Evolutionary conservation across 2,113 vertebrate genomes (phyloP).

Genomic region (Halichoeres trimaculatus): DNA sequence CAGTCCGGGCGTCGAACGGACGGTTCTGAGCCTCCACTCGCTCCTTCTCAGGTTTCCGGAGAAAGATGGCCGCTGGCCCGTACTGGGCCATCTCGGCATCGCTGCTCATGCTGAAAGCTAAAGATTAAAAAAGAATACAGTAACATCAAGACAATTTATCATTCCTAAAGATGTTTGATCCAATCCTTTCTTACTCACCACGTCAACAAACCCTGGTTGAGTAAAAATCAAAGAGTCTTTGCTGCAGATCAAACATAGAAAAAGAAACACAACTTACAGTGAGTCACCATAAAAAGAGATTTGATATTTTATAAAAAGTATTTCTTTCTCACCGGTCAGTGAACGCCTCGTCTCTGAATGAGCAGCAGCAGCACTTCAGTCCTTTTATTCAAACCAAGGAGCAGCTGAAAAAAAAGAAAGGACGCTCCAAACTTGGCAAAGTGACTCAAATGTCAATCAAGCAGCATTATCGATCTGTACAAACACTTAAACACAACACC

Average conservation of each 20-base stretch:
- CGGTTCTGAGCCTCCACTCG: slow-evolving; percentile 87
- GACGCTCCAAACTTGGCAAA: slow-evolving; percentile 64
- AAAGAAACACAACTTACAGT: not conserved
- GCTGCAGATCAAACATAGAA: not conserved
- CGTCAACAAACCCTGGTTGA: not conserved
- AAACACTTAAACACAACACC: slow-evolving; percentile 47
- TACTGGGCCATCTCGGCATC: slow-evolving; percentile 84
- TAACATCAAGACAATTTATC: not conserved
- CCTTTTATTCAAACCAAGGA: slow-evolving; percentile 70
- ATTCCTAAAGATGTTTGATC: accelerated
- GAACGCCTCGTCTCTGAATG: slow-evolving; percentile 25
- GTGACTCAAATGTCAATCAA: slow-evolving; percentile 67
- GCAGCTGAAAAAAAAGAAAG: slow-evolving; percentile 40
- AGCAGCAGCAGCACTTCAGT: slow-evolving; percentile 1
- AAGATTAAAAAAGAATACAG: not conserved
- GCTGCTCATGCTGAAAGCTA: slow-evolving; percentile 80
- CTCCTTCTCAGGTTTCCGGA: slow-evolving; percentile 87
- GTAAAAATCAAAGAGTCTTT: not conserved
- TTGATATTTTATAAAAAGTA: not conserved
- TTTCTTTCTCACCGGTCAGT: slow-evolving; percentile 21
- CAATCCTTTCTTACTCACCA: slow-evolving; percentile 25
- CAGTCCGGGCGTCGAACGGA: slow-evolving; percentile 87
- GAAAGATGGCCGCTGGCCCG: slow-evolving; percentile 82
- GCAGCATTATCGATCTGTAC: slow-evolving; percentile 57
- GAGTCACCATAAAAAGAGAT: not conserved